Conservation (phyloP, 2,113 vertebrate species). For the Python bivittatus region DNA sequence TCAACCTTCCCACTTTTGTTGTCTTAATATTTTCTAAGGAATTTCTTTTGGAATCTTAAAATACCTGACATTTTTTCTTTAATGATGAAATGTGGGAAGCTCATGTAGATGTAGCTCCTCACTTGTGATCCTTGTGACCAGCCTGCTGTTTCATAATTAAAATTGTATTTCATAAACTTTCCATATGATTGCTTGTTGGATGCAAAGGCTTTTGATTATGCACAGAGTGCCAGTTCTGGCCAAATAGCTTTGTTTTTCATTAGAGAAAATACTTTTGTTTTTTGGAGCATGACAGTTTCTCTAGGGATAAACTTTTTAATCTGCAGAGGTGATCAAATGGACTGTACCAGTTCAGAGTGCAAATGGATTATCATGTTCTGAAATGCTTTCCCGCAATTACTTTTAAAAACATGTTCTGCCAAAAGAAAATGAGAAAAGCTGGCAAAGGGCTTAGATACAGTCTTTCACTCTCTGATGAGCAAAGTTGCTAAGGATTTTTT, state of each 20-base stretch:
- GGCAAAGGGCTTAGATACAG: neutral
- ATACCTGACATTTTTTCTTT: constrained; percentile 18
- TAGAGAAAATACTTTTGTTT: neutral
- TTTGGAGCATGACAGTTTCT: constrained; percentile 24
- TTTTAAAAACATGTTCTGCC: neutral
- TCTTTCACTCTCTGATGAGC: neutral
- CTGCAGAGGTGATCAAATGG: neutral
- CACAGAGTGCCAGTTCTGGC: accelerated
- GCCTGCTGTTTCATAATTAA: constrained; percentile 53
- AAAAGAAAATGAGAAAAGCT: constrained; percentile 3
- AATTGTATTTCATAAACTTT: constrained; percentile 51
- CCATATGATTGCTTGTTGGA: constrained; percentile 35
- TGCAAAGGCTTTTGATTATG: constrained; percentile 44
- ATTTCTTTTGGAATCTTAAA: constrained; percentile 41
- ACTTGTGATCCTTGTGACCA: constrained; percentile 35
- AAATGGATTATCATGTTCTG: neutral
- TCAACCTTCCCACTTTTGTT: constrained; percentile 18
- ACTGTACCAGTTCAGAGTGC: neutral
- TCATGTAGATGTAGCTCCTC: constrained; percentile 32
- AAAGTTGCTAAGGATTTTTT: neutral
- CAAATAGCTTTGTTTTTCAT: constrained; percentile 26
- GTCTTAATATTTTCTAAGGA: neutral
- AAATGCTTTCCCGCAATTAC: neutral
- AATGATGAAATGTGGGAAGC: constrained; percentile 34
- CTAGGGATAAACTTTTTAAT: constrained; percentile 21